Evolutionary conservation across 2,797 vertebrate genomes (phyloP), one percentile per base, ranked within the genome.

Genomic region (Pseudomugil tenellus): DNA sequence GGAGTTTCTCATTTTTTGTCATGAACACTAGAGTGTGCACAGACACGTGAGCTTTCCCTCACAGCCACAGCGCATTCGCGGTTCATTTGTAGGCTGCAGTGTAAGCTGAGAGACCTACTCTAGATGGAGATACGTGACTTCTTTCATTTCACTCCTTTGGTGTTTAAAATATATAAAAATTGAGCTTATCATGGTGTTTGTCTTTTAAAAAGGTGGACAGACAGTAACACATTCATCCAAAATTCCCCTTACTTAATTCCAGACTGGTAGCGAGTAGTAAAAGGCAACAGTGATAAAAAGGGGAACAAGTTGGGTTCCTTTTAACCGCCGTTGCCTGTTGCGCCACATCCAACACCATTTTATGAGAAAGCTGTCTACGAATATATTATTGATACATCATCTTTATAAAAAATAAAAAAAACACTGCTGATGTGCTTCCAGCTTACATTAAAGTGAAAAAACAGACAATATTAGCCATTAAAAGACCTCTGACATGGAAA

Each of bases 191-290:
- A 55, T 55, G 60, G 53, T 66, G 61, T 46, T 68, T 9, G 58
- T 60, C 65, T 65, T 70, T 64, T 16, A 59, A 76, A 67, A 69
- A 70, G 58, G 80, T 74, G 70, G 67, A 79, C 67, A 76, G 83
- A 81, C 67, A 81, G 79, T 63, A 69, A 79, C 81, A 81, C 84
- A 84, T 79, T 88, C 86, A 75, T 88, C 69, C 83, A 75, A 70
- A 66, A 51, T 54, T 81, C 71, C 67, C 59, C 72, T 61, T 59
- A 23, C 58, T 35, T 62, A 53, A 58, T 80, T 70, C 69, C 16
- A 70, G 63, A 72, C 61, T 68, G 63, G 63, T 73, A 63, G 58
- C 63, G 25, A 53, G 67, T 61, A 66, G 61, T 69, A 66, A 39
- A 79, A 71, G 72, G 66, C 52, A 83, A 79, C 46, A 43, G 58